These are phyloP conservation scores for Ictalurus furcatus DNA, from an alignment of 2,113 vertebrate species.

Conservation along the genomic window DNA sequence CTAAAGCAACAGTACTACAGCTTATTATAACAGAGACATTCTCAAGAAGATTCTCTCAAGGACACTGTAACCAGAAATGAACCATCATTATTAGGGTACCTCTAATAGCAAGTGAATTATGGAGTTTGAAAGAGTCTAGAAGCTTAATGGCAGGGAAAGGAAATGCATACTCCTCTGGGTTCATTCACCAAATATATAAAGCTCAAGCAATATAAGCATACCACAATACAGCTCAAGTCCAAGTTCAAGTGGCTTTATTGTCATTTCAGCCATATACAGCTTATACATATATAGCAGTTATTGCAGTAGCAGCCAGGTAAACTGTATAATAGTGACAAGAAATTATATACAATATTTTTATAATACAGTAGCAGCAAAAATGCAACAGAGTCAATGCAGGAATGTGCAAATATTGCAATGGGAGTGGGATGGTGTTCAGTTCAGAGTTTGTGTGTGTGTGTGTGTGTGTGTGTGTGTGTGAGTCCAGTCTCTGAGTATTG, in stretches of 20 bases:
- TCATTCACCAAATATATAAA: neutral
- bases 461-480: too few species aligned
- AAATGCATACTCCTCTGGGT: conserved; percentile 8
- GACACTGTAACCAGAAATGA: conserved; percentile 30
- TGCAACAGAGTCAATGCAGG: too few species aligned
- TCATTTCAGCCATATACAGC: too few species aligned
- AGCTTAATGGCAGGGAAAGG: conserved; percentile 16
- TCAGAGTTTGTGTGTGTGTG: too few species aligned
- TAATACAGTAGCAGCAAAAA: too few species aligned
- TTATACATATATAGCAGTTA: too few species aligned
- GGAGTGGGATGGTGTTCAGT: too few species aligned
- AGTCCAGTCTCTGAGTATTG: too few species aligned
- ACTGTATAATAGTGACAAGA: too few species aligned
- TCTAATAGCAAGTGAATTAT: conserved; percentile 23
- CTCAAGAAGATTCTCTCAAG: conserved; percentile 28
- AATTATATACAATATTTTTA: too few species aligned
- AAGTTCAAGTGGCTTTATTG: neutral
- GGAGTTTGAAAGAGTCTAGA: conserved; percentile 19
- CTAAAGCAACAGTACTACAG: neutral
- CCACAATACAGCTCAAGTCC: neutral
- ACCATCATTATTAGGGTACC: conserved; percentile 46
- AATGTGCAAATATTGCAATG: too few species aligned
- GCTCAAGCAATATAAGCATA: neutral
- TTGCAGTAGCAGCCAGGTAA: too few species aligned
- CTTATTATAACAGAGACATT: conserved; percentile 17